Percentiles rank a stretch among this genome's conserved stretches.
These are phyloP conservation scores for Rhinolophus sinicus DNA, from an alignment of 2,113 vertebrate genomes.

Conservation along the genomic window DNA sequence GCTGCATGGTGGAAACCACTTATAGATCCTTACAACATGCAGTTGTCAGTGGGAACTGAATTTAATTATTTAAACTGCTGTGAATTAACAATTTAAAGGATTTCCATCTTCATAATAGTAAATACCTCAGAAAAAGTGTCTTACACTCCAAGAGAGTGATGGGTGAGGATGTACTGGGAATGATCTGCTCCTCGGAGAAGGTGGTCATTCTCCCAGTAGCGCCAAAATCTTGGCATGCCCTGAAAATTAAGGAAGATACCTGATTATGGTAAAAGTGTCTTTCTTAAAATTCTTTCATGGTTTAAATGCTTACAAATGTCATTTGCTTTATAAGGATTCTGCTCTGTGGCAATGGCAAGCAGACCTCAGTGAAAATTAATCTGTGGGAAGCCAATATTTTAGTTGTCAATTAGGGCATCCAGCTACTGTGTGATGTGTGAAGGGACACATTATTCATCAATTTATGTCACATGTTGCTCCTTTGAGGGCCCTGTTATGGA, in stretches of 20 bases:
- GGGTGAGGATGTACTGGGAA: neutral
- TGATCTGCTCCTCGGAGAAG: neutral
- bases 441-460: neutral
- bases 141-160: neutral
- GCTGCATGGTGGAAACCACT: neutral
- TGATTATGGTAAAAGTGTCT: neutral
- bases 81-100: neutral
- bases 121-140: neutral
- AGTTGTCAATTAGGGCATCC: neutral
- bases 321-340: neutral
- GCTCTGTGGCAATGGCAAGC: neutral
- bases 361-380: neutral
- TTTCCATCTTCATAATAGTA: neutral
- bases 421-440: neutral
- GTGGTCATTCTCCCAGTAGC: neutral
- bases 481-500: neutral
- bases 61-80: neutral
- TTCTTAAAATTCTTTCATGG: neutral
- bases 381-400: neutral
- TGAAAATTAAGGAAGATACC: neutral
- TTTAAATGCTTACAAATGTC: neutral
- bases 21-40: neutral
- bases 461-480: neutral
- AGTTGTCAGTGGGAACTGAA: neutral
- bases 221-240: neutral